These are phyloP conservation scores for Ormyrus thymus DNA, from an alignment of 2,888 invertebrate species.

Conservation along the genomic window DNA sequence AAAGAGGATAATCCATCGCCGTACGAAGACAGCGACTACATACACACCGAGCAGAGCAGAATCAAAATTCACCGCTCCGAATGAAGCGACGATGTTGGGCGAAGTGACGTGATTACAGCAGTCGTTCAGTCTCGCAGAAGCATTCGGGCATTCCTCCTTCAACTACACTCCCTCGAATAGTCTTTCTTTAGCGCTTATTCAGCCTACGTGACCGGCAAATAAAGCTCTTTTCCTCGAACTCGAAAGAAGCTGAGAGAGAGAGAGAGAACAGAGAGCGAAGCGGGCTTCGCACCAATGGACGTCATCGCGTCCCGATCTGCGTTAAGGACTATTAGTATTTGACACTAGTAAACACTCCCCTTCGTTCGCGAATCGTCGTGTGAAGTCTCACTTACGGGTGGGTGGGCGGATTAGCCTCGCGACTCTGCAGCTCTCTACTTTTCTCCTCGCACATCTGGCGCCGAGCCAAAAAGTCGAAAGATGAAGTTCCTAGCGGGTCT, in stretches of 20 bases:
- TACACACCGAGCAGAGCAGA: neutral
- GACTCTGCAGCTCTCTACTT: no score
- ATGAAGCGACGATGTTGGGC: slow-evolving; percentile 67
- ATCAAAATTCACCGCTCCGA: slow-evolving; percentile 19
- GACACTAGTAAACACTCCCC: slow-evolving; percentile 7
- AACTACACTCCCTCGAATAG: neutral
- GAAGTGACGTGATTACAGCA: slow-evolving; percentile 66
- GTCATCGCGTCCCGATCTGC: slow-evolving; percentile 15
- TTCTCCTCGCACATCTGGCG: no score
- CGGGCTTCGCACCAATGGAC: slow-evolving; percentile 47
- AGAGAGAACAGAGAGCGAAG: slow-evolving; percentile 42
- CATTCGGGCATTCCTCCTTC: neutral
- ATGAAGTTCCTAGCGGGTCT: slow-evolving; percentile 73
- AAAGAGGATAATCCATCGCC: slow-evolving; percentile 6
- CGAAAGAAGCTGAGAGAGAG: slow-evolving; percentile 32
- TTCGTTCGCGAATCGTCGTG: neutral
- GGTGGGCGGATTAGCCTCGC: slow-evolving; percentile 17
- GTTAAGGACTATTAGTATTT: slow-evolving; percentile 27
- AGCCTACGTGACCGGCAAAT: neutral
- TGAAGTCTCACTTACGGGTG: slow-evolving; percentile 10
- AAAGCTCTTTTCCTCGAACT: slow-evolving; percentile 22
- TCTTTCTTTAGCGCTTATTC: neutral
- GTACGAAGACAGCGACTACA: neutral
- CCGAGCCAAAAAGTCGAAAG: slow-evolving; percentile 50
- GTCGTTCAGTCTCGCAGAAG: slow-evolving; percentile 30